These are phyloP conservation scores for Machimus rusticus DNA, from an alignment of 2,888 invertebrate genomes.

Conservation along the genomic window DNA sequence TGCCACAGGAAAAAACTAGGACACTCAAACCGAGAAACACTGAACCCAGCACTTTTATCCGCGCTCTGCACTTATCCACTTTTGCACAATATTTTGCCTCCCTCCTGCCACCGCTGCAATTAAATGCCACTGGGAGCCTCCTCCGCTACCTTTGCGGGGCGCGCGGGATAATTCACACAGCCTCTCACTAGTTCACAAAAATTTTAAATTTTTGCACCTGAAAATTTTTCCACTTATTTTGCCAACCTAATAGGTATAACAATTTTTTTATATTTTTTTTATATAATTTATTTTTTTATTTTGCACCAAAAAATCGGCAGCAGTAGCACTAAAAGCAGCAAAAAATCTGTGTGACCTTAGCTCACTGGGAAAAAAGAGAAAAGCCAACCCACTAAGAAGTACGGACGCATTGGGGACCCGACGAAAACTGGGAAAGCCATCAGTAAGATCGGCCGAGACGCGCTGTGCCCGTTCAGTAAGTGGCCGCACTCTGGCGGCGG, in stretches of 20 bases:
- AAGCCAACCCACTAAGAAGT: slow-evolving; percentile 24
- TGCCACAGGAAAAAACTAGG: slow-evolving; percentile 22
- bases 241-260: neutral
- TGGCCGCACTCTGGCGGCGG: slow-evolving; percentile 8
- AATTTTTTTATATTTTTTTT: neutral
- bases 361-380: neutral
- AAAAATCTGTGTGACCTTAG: slow-evolving; percentile 25
- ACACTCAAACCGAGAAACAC: neutral
- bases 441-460: slow-evolving; percentile 10
- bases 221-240: neutral
- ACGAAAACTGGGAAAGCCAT: slow-evolving; percentile 46
- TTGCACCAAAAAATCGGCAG: neutral
- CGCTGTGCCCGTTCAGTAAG: slow-evolving; percentile 1
- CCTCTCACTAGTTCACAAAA: neutral
- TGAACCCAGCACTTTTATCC: slow-evolving; percentile 19
- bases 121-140: neutral
- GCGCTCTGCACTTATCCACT: slow-evolving; percentile 8
- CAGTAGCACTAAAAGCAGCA: neutral
- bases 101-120: neutral
- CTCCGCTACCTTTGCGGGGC: neutral
- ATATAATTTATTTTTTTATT: neutral
- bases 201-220: slow-evolving; percentile 15
- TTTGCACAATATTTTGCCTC: neutral
- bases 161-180: neutral
- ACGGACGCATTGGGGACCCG: slow-evolving; percentile 42